These are phyloP conservation scores for Eupithecia tripunctaria DNA, from an alignment of 2,888 invertebrate genomes.

Conservation along the genomic window DNA sequence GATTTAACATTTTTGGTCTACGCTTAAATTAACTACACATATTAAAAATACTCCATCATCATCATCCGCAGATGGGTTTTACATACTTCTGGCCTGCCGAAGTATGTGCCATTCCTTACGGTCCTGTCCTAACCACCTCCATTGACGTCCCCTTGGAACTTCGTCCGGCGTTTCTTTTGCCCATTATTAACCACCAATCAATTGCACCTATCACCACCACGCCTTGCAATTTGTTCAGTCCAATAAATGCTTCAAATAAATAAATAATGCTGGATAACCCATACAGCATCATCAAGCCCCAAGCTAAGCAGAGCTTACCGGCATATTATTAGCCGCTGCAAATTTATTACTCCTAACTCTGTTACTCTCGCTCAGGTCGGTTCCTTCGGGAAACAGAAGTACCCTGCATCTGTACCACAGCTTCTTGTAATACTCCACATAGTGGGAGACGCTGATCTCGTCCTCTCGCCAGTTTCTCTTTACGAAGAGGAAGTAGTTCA, in stretches of 20 bases:
- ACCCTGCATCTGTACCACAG: conserved; percentile 87
- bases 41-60: neutral
- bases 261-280: no score
- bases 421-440: conserved; percentile 89
- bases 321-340: conserved; percentile 87
- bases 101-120: no score
- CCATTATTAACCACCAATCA: no score
- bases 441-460: conserved; percentile 86
- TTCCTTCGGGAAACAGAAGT: conserved; percentile 95
- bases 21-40: neutral
- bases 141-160: no score
- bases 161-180: no score
- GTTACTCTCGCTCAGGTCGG: conserved; percentile 90
- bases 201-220: no score
- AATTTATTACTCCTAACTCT: conserved; percentile 88
- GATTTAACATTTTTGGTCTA: neutral
- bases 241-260: neutral
- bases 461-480: conserved; percentile 93
- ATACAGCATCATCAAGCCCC: no score
- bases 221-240: no score
- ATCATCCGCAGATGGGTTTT: no score
- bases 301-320: no score
- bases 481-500: conserved; percentile 93
- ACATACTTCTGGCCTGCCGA: no score
- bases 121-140: no score